These are phyloP conservation scores for Papilio helenus DNA, from an alignment of 1,140 invertebrate genomes.

Conservation along the genomic window DNA sequence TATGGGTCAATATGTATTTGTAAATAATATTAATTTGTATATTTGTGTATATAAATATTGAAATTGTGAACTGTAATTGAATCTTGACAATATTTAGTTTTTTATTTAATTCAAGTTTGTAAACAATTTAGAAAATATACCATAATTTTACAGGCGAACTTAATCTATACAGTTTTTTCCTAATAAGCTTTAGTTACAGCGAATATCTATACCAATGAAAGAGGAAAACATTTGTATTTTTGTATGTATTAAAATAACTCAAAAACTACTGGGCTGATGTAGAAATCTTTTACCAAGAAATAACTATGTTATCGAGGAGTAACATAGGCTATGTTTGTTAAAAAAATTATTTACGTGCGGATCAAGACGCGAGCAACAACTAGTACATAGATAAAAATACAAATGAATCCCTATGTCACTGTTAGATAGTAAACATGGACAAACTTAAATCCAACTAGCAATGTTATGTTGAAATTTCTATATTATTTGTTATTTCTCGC, in stretches of 20 bases:
- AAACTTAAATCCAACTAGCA: background rate
- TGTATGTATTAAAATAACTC: too few relatives aligned
- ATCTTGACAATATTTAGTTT: background rate
- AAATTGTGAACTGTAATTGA: background rate
- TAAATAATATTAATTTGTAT: background rate
- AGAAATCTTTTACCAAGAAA: too few relatives aligned
- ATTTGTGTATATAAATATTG: background rate
- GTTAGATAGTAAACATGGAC: background rate
- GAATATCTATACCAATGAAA: too few relatives aligned
- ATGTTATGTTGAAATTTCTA: background rate
- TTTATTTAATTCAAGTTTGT: background rate
- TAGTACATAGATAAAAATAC: too few relatives aligned
- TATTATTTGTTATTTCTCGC: conserved; percentile 56
- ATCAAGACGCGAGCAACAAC: too few relatives aligned
- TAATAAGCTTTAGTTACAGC: too few relatives aligned
- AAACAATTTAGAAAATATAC: background rate
- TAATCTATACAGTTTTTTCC: background rate
- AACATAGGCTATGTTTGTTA: too few relatives aligned
- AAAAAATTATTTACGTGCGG: too few relatives aligned
- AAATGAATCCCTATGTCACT: background rate
- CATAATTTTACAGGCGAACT: conserved; percentile 33
- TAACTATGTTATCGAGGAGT: too few relatives aligned
- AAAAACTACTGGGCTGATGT: too few relatives aligned
- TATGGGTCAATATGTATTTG: background rate
- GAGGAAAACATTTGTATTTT: too few relatives aligned